phyloP scores from a whole-genome alignment of 2,888 invertebrate genomes.

The Panorpa germanica region DNA sequence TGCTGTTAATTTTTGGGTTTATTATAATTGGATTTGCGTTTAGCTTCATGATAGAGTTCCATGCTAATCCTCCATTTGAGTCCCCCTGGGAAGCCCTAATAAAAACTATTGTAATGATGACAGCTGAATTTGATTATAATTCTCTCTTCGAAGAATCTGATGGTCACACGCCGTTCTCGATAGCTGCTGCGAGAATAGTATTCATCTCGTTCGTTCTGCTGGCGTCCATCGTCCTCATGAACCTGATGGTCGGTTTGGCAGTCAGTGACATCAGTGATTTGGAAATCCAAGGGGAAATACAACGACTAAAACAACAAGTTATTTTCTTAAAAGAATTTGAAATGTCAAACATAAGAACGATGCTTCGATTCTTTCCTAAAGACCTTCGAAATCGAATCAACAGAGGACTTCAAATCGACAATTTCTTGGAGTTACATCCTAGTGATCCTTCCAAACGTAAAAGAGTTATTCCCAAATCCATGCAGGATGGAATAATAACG shows the following conservation, averaged over 20 bases:
- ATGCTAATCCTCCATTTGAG: slow-evolving; percentile 28
- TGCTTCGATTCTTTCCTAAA: no score
- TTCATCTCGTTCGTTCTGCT: slow-evolving; percentile 19
- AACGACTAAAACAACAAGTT: slow-evolving; percentile 20
- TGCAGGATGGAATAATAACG: no score
- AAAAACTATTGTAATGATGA: slow-evolving; percentile 39
- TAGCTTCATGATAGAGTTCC: slow-evolving; percentile 35
- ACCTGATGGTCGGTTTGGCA: slow-evolving; percentile 22
- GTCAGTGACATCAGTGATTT: slow-evolving; percentile 21
- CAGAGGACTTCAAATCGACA: no score
- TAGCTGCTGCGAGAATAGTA: slow-evolving; percentile 17
- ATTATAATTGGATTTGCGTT: slow-evolving; percentile 33
- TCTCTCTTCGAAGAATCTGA: slow-evolving; percentile 23
- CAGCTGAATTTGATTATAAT: slow-evolving; percentile 34
- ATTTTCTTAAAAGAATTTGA: slow-evolving; percentile 18
- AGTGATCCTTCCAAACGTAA: no score
- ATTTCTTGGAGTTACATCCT: no score
- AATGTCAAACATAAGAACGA: no score
- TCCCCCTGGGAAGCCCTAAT: slow-evolving; percentile 31
- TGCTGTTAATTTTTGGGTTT: slow-evolving; percentile 25
- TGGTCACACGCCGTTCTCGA: slow-evolving; percentile 14
- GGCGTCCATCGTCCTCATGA: slow-evolving; percentile 21
- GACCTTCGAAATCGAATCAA: no score
- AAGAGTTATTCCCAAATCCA: no score
- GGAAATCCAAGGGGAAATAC: slow-evolving; percentile 19